These are phyloP conservation scores for Raja brachyura DNA, from an alignment of 2,113 vertebrate genomes.

Conservation along the genomic window DNA sequence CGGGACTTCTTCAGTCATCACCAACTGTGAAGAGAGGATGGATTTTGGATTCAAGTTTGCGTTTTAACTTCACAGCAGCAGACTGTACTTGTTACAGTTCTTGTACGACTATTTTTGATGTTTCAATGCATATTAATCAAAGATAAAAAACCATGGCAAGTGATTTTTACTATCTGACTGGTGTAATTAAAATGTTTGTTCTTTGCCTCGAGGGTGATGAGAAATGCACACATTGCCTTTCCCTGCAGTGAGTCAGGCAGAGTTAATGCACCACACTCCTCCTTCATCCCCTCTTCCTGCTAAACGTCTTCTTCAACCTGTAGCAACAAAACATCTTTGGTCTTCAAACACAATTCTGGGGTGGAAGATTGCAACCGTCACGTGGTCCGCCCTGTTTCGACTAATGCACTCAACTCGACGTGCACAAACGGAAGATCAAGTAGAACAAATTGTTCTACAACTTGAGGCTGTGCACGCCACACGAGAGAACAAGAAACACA, in stretches of 20 bases:
- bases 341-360: no score
- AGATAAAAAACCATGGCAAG: not conserved
- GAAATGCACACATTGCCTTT: not conserved
- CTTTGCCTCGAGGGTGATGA: not conserved
- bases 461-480: no score
- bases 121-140: slow-evolving; percentile 12
- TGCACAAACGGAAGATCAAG: no score
- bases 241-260: not conserved
- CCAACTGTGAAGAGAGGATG: not conserved
- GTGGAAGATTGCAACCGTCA: no score
- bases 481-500: no score
- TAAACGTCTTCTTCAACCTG: no score
- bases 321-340: no score
- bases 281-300: no score
- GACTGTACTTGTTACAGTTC: not conserved
- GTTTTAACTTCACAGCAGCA: not conserved
- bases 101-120: not conserved
- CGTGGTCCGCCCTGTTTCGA: no score
- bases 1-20: not conserved
- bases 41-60: not conserved
- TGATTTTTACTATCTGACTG: not conserved
- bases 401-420: no score
- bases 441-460: no score
- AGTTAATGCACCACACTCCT: not conserved
- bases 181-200: not conserved